These are phyloP conservation scores for Pyrochroa serraticornis DNA, from an alignment of 2,888 invertebrate species.

Conservation along the genomic window DNA sequence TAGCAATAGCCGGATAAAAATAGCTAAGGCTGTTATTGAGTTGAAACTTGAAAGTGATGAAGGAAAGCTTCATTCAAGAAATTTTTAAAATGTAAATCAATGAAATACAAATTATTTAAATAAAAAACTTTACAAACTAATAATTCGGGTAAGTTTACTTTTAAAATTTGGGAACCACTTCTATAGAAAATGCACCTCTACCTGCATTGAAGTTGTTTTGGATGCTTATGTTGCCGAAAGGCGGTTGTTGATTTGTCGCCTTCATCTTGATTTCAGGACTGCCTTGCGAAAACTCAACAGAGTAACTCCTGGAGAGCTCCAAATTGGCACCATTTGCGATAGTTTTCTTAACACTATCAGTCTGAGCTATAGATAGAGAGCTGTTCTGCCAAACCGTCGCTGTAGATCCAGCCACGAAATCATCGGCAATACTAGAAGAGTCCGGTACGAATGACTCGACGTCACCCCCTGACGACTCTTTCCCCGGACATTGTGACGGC, in stretches of 20 bases:
- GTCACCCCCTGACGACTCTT: slow-evolving; percentile 84
- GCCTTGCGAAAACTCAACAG: slow-evolving; percentile 35
- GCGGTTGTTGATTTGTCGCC: slow-evolving; percentile 16
- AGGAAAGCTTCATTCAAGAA: no score
- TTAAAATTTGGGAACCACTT: no score
- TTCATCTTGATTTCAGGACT: slow-evolving; percentile 27
- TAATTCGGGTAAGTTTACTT: no score
- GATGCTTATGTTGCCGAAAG: slow-evolving; percentile 37
- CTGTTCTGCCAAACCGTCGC: slow-evolving; percentile 50
- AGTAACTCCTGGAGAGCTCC: slow-evolving; percentile 35
- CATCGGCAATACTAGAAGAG: slow-evolving; percentile 83
- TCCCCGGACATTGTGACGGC: slow-evolving; percentile 82
- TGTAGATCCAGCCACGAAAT: slow-evolving; percentile 61
- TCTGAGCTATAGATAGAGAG: slow-evolving; percentile 42
- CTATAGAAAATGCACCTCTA: slow-evolving; percentile 28
- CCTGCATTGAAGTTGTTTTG: slow-evolving; percentile 62
- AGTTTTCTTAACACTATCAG: slow-evolving; percentile 31
- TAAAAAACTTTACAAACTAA: no score
- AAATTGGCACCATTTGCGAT: slow-evolving; percentile 37
- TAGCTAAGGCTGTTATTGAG: no score
- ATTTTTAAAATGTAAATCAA: no score
- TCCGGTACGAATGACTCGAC: slow-evolving; percentile 81
- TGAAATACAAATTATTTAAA: no score
- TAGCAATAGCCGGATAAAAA: no score
- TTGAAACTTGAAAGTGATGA: no score